Evolutionary conservation across 2,113 vertebrate genomes (phyloP).

Genomic region (Stigmatopora nigra): DNA sequence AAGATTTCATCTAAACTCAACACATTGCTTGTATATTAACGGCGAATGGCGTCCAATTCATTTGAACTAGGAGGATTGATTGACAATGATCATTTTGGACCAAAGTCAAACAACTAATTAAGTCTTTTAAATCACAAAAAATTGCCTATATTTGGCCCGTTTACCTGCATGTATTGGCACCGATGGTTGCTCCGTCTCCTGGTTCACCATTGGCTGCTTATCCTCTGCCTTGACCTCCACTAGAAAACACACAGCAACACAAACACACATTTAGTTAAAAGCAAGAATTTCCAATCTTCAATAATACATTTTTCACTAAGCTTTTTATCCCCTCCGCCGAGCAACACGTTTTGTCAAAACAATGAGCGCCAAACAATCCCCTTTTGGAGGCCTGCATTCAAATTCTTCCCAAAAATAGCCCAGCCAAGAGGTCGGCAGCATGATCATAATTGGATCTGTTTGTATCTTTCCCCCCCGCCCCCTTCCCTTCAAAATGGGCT

Average conservation of each 20-base stretch:
- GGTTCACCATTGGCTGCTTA: constrained; percentile 52
- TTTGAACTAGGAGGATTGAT: too few relatives aligned
- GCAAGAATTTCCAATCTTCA: background rate
- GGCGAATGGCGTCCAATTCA: too few relatives aligned
- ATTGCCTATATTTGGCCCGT: constrained; percentile 1
- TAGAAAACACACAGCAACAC: constrained; percentile 61
- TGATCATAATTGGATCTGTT: constrained; percentile 40
- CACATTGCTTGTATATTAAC: too few relatives aligned
- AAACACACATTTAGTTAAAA: constrained; percentile 25
- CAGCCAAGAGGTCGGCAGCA: constrained; percentile 6
- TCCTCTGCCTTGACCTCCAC: constrained; percentile 63
- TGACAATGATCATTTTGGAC: too few relatives aligned
- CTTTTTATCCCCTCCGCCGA: constrained; percentile 47
- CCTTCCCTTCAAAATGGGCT: constrained; percentile 33
- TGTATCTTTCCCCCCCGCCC: constrained; percentile 46
- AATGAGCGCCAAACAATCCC: constrained; percentile 32
- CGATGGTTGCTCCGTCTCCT: constrained; percentile 61
- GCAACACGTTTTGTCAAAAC: constrained; percentile 41
- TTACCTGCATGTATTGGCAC: constrained; percentile 73
- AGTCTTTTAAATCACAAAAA: background rate
- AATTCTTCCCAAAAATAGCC: constrained; percentile 46
- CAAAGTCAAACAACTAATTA: too few relatives aligned
- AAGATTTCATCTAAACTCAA: too few relatives aligned
- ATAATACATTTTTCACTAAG: background rate
- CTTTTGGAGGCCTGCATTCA: constrained; percentile 30